Percentiles rank a stretch among this genome's conserved stretches.
These are phyloP conservation scores for Ctenopoma multispine DNA, from an alignment of 2,797 vertebrate species.

Conservation along the genomic window DNA sequence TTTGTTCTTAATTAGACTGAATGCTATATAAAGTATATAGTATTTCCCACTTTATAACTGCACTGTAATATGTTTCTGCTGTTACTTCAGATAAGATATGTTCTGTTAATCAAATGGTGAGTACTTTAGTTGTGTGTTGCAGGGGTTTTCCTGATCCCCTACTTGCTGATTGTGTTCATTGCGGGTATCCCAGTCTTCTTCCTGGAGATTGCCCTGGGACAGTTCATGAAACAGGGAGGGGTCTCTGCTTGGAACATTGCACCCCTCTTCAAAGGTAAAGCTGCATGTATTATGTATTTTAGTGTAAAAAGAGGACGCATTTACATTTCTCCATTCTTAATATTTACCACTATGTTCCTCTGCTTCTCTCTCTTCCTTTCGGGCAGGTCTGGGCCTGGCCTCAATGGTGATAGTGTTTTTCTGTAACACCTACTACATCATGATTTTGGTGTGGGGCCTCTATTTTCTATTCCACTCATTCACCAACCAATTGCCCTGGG, in stretches of 20 bases:
- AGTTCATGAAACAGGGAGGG: slow-evolving; percentile 95
- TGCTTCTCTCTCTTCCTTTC: slow-evolving; percentile 8
- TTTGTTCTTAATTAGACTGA: neutral
- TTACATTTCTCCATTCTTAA: neutral
- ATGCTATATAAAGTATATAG: neutral
- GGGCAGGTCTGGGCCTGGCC: slow-evolving; percentile 86
- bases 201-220: slow-evolving; percentile 92
- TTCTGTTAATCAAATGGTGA: neutral
- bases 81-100: neutral
- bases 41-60: neutral
- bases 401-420: slow-evolving; percentile 92
- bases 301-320: neutral
- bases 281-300: neutral
- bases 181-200: slow-evolving; percentile 95
- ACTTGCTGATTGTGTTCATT: slow-evolving; percentile 90
- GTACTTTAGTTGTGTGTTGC: slow-evolving; percentile 53
- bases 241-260: slow-evolving; percentile 94
- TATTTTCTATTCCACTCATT: slow-evolving; percentile 90
- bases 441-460: slow-evolving; percentile 90
- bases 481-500: slow-evolving; percentile 87
- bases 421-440: slow-evolving; percentile 91
- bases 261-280: slow-evolving; percentile 92
- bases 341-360: neutral
- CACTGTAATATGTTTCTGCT: neutral
- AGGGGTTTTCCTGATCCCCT: slow-evolving; percentile 94